Percentiles rank a stretch among this genome's conserved stretches.
Evolutionary conservation across 2,797 vertebrate species (phyloP).

Genomic region (Peromyscus attwateri): DNA sequence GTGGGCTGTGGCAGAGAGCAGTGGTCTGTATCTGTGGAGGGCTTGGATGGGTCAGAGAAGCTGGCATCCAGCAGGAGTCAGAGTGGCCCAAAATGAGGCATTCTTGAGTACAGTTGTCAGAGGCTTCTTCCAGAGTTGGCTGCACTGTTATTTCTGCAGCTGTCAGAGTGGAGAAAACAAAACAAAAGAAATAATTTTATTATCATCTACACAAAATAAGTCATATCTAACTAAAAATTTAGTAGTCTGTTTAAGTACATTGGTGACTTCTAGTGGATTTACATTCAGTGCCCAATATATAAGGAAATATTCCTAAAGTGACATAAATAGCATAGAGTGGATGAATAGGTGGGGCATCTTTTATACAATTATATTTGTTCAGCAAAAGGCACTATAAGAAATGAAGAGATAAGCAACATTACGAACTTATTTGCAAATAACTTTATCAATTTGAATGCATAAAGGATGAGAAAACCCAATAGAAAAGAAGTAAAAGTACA

Average conservation of each 20-base stretch:
- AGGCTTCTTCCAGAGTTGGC: slow-evolving; percentile 96
- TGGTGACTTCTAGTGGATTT: slow-evolving; percentile 5
- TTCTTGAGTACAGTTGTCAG: slow-evolving; percentile 98
- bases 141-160: slow-evolving; percentile 97
- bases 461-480: not conserved
- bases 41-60: slow-evolving; percentile 88
- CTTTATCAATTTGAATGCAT: not conserved
- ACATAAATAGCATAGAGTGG: not conserved
- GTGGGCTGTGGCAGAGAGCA: slow-evolving; percentile 80
- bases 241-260: not conserved
- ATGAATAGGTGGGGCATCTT: not conserved
- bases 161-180: slow-evolving; percentile 81
- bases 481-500: not conserved
- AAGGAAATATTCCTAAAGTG: slow-evolving; percentile 19
- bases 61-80: slow-evolving; percentile 99
- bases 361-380: slow-evolving; percentile 10
- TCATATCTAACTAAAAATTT: not conserved
- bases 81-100: slow-evolving; percentile 98
- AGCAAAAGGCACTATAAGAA: not conserved
- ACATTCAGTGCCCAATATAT: not conserved
- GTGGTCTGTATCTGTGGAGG: slow-evolving; percentile 90
- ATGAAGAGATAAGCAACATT: not conserved
- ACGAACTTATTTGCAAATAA: not conserved
- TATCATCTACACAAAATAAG: not conserved
- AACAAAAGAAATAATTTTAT: slow-evolving; percentile 6